These are phyloP conservation scores for Torymus aiolomorphi DNA, from an alignment of 2,888 invertebrate genomes.

Conservation along the genomic window DNA sequence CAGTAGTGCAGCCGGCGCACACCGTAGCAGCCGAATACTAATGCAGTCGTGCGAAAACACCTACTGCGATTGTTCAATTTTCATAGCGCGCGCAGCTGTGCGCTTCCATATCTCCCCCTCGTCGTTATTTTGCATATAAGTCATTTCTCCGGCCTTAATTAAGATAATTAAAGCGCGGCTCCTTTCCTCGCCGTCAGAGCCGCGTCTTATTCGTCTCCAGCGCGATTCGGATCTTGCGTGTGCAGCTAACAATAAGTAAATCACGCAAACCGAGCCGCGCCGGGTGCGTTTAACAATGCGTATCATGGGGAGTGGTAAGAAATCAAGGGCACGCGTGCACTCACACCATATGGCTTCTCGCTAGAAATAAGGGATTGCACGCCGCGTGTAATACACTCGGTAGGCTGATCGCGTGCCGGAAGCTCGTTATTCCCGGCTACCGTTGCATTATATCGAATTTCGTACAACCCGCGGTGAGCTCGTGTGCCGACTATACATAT, in stretches of 20 bases:
- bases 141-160: conserved; percentile 43
- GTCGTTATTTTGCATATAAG: conserved; percentile 40
- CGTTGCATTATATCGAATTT: conserved; percentile 17
- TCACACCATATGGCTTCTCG: not conserved
- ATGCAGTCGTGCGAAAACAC: conserved; percentile 34
- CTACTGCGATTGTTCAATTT: conserved; percentile 28
- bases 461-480: not conserved
- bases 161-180: conserved; percentile 37
- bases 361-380: not conserved
- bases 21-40: not conserved
- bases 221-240: conserved; percentile 18
- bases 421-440: conserved; percentile 5
- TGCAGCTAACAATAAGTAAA: not conserved
- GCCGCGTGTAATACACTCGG: not conserved
- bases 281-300: not conserved
- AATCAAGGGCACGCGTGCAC: conserved; percentile 38
- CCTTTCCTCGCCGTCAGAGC: not conserved
- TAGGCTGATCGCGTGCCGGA: conserved; percentile 22
- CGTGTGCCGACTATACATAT: too few relatives aligned
- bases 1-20: too few relatives aligned
- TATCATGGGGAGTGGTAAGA: not conserved
- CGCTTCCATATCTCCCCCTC: not conserved
- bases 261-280: not conserved
- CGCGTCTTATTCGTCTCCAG: not conserved
- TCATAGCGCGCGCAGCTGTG: not conserved